Conservation (phyloP, 2,888 invertebrate genomes). For the Drosophila mayaguana region DNA sequence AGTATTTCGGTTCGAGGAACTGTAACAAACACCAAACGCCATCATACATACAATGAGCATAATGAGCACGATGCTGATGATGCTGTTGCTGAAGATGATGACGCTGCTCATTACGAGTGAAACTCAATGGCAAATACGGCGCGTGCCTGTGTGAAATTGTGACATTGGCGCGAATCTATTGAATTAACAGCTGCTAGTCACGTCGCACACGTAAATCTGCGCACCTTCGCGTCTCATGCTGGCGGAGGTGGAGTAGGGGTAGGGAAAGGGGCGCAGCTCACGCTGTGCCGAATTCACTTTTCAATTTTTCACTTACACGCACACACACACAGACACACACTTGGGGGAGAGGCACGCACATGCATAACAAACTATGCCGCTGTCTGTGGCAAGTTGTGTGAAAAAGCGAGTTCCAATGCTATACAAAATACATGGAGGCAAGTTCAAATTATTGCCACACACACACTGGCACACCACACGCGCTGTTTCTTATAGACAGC, state of each 20-base stretch:
- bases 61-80: constrained; percentile 10
- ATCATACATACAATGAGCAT: constrained; percentile 21
- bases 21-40: constrained; percentile 84
- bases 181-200: constrained; percentile 80
- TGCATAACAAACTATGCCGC: constrained; percentile 72
- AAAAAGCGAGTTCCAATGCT: constrained; percentile 48
- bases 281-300: constrained; percentile 67
- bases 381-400: constrained; percentile 66
- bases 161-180: constrained; percentile 77
- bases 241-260: background rate
- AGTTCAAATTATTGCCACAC: constrained; percentile 55
- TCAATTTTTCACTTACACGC: constrained; percentile 76
- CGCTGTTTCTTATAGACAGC: background rate
- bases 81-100: background rate
- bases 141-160: constrained; percentile 63
- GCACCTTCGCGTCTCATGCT: constrained; percentile 46
- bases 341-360: constrained; percentile 52
- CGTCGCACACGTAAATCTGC: constrained; percentile 76
- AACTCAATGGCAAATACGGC: constrained; percentile 28
- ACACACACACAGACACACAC: constrained; percentile 7
- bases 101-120: constrained; percentile 14
- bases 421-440: constrained; percentile 60
- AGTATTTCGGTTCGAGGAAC: constrained; percentile 96
- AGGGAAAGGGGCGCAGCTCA: background rate
- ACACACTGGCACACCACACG: constrained; percentile 42